Evolutionary conservation across 2,113 vertebrate species (phyloP).

Genomic region (Eclectus roratus): DNA sequence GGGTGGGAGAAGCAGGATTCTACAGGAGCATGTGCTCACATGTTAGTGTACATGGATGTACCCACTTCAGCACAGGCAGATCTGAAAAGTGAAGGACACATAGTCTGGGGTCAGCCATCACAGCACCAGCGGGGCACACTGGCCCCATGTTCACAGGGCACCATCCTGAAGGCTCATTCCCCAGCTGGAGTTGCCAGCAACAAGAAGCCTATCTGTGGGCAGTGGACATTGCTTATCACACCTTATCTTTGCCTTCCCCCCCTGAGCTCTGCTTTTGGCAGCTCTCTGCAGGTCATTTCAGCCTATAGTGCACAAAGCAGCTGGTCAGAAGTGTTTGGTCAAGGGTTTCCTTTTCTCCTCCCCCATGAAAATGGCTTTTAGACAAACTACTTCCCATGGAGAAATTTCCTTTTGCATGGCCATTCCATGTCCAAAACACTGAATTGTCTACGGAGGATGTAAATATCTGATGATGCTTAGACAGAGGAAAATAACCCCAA

Average conservation of each 20-base stretch:
- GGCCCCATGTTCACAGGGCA: not conserved
- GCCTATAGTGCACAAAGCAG: not conserved
- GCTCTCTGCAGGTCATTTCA: not conserved
- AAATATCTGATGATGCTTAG: not conserved
- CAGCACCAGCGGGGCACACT: accelerated
- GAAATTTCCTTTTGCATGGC: not conserved
- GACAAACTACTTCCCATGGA: not conserved
- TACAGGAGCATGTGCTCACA: not conserved
- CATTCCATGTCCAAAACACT: not conserved
- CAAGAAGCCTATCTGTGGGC: not conserved
- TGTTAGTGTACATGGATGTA: not conserved
- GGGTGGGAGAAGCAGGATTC: not conserved
- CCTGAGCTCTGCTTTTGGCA: not conserved
- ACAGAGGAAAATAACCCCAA: not conserved
- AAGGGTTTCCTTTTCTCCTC: not conserved
- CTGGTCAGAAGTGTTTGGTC: not conserved
- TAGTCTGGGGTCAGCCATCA: not conserved
- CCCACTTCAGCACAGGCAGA: not conserved
- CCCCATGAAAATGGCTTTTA: not conserved
- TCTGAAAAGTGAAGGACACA: not conserved
- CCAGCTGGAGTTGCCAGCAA: not conserved
- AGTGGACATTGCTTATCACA: not conserved
- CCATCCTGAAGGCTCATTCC: not conserved
- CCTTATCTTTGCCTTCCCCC: not conserved
- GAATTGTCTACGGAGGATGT: not conserved